These are phyloP conservation scores for Monomorium pharaonis DNA, from an alignment of 1,140 invertebrate genomes.

Conservation along the genomic window DNA sequence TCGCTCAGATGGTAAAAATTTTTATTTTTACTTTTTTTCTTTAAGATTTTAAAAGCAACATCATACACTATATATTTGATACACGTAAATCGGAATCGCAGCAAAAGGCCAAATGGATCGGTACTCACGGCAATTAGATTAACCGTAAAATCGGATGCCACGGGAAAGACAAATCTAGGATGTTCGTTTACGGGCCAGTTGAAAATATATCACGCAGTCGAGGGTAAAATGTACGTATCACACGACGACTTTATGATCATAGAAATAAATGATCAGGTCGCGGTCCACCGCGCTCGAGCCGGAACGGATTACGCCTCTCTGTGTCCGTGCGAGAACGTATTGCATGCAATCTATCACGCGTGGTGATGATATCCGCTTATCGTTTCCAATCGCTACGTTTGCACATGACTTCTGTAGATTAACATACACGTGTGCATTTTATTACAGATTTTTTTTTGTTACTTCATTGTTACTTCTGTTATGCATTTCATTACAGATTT, in stretches of 20 bases:
- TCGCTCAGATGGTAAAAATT: background rate
- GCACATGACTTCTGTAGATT: constrained; percentile 33
- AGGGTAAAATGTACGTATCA: constrained; percentile 48
- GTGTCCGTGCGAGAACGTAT: constrained; percentile 30
- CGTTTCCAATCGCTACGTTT: constrained; percentile 28
- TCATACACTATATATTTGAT: background rate
- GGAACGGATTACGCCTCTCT: constrained; percentile 35
- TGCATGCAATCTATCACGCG: constrained; percentile 29
- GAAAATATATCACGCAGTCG: constrained; percentile 50
- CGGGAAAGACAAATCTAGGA: constrained; percentile 61
- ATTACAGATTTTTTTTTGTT: background rate
- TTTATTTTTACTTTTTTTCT: background rate
- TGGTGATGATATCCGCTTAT: constrained; percentile 41
- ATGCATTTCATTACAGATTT: no score
- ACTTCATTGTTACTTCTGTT: no score
- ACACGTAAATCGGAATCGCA: constrained; percentile 5
- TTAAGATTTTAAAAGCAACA: background rate
- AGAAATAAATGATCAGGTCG: constrained; percentile 59
- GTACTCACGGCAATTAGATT: constrained; percentile 53
- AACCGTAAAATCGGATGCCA: constrained; percentile 67
- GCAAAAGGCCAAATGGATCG: background rate
- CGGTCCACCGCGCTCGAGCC: constrained; percentile 12
- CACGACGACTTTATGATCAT: constrained; percentile 33
- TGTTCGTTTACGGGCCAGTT: constrained; percentile 35
- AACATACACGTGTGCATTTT: background rate